Evolutionary conservation across 1,140 invertebrate species (phyloP).

Genomic region (Drosophila grimshawi): DNA sequence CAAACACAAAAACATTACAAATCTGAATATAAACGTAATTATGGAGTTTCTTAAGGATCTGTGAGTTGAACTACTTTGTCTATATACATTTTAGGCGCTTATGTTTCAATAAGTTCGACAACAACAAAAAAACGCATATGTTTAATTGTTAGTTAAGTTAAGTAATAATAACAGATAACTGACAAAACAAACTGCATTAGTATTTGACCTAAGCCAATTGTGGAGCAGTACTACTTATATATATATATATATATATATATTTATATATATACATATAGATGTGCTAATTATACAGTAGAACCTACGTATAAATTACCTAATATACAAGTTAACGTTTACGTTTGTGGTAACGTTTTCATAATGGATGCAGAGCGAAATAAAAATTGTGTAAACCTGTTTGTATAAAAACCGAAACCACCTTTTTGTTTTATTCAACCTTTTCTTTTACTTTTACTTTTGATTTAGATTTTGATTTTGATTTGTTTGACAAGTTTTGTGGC

Average conservation of each 20-base stretch:
- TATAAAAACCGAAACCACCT: conserved; percentile 35
- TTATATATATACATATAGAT: conserved; percentile 31
- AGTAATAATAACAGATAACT: conserved; percentile 1
- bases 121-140: neutral
- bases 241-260: conserved; percentile 32
- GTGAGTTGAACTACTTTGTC: conserved; percentile 1
- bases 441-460: neutral
- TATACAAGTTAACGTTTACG: conserved; percentile 14
- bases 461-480: too few species aligned
- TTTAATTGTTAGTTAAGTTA: conserved; percentile 33
- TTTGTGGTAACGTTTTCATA: conserved; percentile 25
- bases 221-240: conserved; percentile 39
- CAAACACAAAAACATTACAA: conserved; percentile 19
- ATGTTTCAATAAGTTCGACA: conserved; percentile 47
- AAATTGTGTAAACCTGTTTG: conserved; percentile 60
- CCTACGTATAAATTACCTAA: conserved; percentile 38
- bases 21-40: neutral
- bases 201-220: conserved; percentile 47
- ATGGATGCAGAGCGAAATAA: conserved; percentile 30
- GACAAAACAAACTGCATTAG: conserved; percentile 33
- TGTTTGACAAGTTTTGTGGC: neutral
- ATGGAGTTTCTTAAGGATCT: neutral
- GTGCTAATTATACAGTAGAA: conserved; percentile 49
- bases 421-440: conserved; percentile 43
- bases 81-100: conserved; percentile 14